Evolutionary conservation across 1,140 invertebrate genomes (phyloP).

Genomic region (Aphis craccivora): DNA sequence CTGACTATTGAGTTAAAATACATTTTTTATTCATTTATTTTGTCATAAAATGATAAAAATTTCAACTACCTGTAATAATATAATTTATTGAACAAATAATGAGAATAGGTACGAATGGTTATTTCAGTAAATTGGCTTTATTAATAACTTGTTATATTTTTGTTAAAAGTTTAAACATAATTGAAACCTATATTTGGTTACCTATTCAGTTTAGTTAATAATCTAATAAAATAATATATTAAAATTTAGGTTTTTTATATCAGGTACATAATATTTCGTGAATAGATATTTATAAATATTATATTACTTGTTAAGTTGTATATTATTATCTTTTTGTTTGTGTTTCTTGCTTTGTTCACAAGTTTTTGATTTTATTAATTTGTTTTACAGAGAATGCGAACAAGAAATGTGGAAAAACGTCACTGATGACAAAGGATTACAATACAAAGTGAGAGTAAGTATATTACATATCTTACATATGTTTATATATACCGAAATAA

Average conservation of each 20-base stretch:
- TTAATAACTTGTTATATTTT: neutral
- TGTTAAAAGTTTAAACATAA: neutral
- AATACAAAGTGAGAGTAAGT: constrained; percentile 38
- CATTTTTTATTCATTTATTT: neutral
- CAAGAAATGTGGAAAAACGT: constrained; percentile 55
- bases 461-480: neutral
- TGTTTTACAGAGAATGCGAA: constrained; percentile 46
- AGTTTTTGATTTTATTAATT: neutral
- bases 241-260: too few relatives aligned
- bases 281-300: neutral
- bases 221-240: too few relatives aligned
- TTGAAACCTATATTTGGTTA: neutral
- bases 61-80: neutral
- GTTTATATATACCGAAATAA: neutral
- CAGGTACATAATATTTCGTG: neutral
- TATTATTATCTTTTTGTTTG: neutral
- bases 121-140: neutral
- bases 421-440: constrained; percentile 44
- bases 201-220: neutral
- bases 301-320: neutral
- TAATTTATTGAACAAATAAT: neutral
- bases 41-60: neutral
- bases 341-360: neutral
- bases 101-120: neutral
- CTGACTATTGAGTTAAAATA: neutral